Conservation (phyloP, 2,797 vertebrate species). For the Acropternis orthonyx region DNA sequence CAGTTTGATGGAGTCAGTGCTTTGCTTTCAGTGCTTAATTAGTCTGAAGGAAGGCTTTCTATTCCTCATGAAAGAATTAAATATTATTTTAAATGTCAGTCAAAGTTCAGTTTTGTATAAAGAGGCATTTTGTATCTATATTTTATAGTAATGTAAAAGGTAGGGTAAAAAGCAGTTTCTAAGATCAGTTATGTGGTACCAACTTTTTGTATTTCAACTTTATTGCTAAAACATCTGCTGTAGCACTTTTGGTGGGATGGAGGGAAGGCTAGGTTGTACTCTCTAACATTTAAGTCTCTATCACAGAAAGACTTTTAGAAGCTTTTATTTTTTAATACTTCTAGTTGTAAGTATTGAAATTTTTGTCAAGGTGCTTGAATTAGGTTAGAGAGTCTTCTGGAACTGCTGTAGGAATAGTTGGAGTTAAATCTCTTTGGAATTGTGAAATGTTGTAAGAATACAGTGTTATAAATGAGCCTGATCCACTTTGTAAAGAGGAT, state of each 20-base stretch:
- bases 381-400: not conserved
- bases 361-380: not conserved
- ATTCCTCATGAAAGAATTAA: not conserved
- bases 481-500: not conserved
- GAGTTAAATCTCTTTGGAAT: not conserved
- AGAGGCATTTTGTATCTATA: not conserved
- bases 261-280: not conserved
- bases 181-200: not conserved
- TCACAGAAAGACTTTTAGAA: not conserved
- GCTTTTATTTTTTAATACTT: not conserved
- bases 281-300: not conserved
- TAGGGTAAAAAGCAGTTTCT: not conserved
- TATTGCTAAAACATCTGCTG: not conserved
- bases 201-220: not conserved
- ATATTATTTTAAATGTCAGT: not conserved
- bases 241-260: not conserved
- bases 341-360: not conserved
- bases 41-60: not conserved
- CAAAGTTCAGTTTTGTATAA: not conserved
- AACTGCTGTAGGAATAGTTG: not conserved
- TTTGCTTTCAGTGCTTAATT: constrained; percentile 20
- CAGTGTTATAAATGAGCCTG: not conserved
- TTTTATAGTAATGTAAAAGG: not conserved
- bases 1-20: not conserved
- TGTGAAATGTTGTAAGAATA: not conserved